A percentile compares a stretch with the other conserved stretches of the same genome.
Conservation (phyloP, 2,888 invertebrate species). For the Synanthedon vespiformis region DNA sequence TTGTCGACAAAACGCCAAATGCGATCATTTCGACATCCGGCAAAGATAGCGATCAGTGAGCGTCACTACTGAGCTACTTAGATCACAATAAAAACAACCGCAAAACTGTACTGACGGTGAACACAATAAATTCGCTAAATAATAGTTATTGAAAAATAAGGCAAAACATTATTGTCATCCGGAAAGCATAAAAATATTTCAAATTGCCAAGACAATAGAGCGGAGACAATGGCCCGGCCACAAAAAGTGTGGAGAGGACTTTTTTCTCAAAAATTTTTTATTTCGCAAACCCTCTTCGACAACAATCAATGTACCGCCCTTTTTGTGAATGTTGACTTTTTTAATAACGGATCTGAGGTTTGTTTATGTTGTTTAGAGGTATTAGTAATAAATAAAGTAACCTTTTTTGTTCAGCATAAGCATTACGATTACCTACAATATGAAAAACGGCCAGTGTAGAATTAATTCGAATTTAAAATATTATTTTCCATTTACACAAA, state of each 20-base stretch:
- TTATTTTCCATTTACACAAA: no score
- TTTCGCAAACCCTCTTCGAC: conserved; percentile 53
- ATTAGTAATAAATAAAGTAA: conserved; percentile 34
- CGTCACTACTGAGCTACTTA: no score
- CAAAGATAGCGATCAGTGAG: no score
- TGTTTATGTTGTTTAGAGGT: conserved; percentile 53
- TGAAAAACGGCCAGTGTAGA: no score
- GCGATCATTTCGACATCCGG: no score
- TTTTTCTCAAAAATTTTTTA: conserved; percentile 57
- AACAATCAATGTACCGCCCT: conserved; percentile 58
- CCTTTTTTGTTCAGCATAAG: conserved; percentile 22
- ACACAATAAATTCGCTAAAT: conserved; percentile 62
- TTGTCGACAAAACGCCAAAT: no score
- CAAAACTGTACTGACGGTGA: neutral
- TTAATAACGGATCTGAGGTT: conserved; percentile 57
- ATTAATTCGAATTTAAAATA: no score
- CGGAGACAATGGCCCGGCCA: conserved; percentile 59
- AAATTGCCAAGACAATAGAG: conserved; percentile 64
- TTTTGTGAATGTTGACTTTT: conserved; percentile 29
- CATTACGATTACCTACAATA: no score
- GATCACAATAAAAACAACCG: neutral
- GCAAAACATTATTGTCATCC: conserved; percentile 64
- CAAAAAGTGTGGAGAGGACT: conserved; percentile 54
- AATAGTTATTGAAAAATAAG: conserved; percentile 66
- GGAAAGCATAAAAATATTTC: conserved; percentile 68